Base-by-base conservation (phyloP, 2,113 vertebrate genomes). In the Poeciliopsis retropinna region DNA sequence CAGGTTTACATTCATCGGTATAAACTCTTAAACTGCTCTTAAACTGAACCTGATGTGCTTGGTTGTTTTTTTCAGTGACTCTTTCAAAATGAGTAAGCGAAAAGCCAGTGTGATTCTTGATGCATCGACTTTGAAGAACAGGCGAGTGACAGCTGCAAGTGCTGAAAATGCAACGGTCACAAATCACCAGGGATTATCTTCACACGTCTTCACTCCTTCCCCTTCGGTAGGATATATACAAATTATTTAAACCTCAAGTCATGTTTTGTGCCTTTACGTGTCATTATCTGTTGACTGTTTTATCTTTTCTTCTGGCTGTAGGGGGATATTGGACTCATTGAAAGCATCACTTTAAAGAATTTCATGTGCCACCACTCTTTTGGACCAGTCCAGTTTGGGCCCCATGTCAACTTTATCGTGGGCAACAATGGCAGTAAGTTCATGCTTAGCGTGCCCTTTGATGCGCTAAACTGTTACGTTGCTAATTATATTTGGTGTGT, bases 371-470 rank as follows among this genome's bases (percentile, higher is more conserved):
- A 97, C 88, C 93, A 94, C 0, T 94, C 95, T 86, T 88, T 97
- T 64, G 96, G 96, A 1, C 96, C 96, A 0, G 96, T 97, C 91
- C 93, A 95, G 37, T 98, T 98, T 89, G 96, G 97, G 72, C 91
- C 96, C 61, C 96, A 98, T 78, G 95, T 98, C 73, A 98, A 98
- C 87, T 98, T 98, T 31, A 93, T 98, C 12, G 92, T 97, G 76
- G 97, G 97, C 73, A 97, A 95, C 91, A 98, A 98, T 91, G 97
- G 97, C 93, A 98, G 97, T 98, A 95, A 95, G 97, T 28, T 17
- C 3, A 54, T 54, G 4, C 15, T 19, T n/a, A 22, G 0, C 9
- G n/a, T n/a, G 9, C 30, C 15, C 5, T 27, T 47, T 17, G n/a
- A 39, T 15, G 30, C 30, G 30, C 30, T 31, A 31, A 31, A 31